Percentiles rank a stretch among this genome's conserved stretches.
phyloP scores from a whole-genome alignment of 2,797 vertebrate genomes.

The Peromyscus eremicus region DNA sequence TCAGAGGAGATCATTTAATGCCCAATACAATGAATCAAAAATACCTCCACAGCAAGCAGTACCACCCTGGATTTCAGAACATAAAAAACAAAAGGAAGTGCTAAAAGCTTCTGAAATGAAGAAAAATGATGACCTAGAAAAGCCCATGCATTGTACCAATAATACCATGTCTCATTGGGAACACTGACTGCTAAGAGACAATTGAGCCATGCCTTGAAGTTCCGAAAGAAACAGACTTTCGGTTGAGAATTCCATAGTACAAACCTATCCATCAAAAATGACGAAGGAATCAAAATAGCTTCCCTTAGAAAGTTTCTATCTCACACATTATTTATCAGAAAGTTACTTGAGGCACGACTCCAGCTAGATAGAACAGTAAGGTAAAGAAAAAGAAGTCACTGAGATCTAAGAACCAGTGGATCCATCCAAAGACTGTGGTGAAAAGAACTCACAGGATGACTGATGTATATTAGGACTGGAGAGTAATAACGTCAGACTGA shows the following conservation, averaged over 20 bases:
- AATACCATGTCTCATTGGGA: slow-evolving; percentile 2
- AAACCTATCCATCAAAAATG: slow-evolving; percentile 11
- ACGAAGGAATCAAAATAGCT: slow-evolving; percentile 39
- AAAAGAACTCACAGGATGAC: slow-evolving; percentile 2
- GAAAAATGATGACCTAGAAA: slow-evolving; percentile 3
- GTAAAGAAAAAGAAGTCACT: background rate
- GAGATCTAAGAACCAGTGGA: slow-evolving; percentile 4
- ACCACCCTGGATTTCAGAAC: slow-evolving; percentile 33
- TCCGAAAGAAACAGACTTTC: slow-evolving; percentile 38
- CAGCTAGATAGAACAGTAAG: slow-evolving; percentile 13
- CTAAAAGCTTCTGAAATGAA: slow-evolving; percentile 27
- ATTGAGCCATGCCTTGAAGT: background rate
- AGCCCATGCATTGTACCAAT: background rate
- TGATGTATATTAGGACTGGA: background rate
- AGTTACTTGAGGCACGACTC: background rate
- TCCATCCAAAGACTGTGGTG: background rate
- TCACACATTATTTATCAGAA: slow-evolving; percentile 51
- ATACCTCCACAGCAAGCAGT: background rate
- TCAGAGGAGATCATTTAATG: background rate
- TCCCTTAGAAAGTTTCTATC: slow-evolving; percentile 9
- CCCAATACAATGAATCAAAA: background rate
- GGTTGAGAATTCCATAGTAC: slow-evolving; percentile 4
- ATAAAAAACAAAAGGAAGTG: background rate
- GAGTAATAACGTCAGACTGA: background rate
- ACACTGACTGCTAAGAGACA: background rate